Evolutionary conservation across 2,113 vertebrate species (phyloP).

Genomic region (Anolis carolinensis): DNA sequence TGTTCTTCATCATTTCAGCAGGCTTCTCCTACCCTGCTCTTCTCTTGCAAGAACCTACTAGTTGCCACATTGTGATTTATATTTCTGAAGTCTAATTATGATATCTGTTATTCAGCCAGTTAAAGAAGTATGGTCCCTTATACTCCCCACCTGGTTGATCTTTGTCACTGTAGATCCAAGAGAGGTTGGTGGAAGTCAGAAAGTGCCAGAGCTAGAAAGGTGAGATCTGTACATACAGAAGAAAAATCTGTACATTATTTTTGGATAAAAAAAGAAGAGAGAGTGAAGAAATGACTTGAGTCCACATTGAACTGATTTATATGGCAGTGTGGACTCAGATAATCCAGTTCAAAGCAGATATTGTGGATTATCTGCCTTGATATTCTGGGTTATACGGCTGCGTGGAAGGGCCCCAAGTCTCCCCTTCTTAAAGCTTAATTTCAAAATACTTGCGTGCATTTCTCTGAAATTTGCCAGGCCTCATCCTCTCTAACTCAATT

Average conservation of each 20-base stretch:
- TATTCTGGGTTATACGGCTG: too few species aligned
- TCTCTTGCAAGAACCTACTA: conserved; percentile 11
- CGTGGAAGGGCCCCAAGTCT: too few species aligned
- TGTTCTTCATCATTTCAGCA: conserved; percentile 42
- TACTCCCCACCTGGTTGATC: background rate
- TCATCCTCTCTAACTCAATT: too few species aligned
- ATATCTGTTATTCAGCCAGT: background rate
- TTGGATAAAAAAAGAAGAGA: background rate
- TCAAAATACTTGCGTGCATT: too few species aligned
- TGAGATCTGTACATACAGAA: background rate
- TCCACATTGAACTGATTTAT: too few species aligned
- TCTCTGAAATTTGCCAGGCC: too few species aligned
- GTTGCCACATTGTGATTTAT: background rate
- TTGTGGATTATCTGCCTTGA: too few species aligned
- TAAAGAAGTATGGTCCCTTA: background rate
- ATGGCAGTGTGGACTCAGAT: too few species aligned
- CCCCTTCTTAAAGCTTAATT: too few species aligned
- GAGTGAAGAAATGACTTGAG: accelerated
- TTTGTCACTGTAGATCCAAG: background rate
- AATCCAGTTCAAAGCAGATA: too few species aligned
- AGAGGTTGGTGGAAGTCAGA: background rate
- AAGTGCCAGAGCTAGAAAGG: background rate
- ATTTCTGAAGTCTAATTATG: background rate
- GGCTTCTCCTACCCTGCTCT: background rate
- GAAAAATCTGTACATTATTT: background rate